A percentile compares a stretch with the other conserved stretches of the same genome.
phyloP scores from a whole-genome alignment of 1,140 invertebrate genomes.

The Triops longicaudatus region DNA sequence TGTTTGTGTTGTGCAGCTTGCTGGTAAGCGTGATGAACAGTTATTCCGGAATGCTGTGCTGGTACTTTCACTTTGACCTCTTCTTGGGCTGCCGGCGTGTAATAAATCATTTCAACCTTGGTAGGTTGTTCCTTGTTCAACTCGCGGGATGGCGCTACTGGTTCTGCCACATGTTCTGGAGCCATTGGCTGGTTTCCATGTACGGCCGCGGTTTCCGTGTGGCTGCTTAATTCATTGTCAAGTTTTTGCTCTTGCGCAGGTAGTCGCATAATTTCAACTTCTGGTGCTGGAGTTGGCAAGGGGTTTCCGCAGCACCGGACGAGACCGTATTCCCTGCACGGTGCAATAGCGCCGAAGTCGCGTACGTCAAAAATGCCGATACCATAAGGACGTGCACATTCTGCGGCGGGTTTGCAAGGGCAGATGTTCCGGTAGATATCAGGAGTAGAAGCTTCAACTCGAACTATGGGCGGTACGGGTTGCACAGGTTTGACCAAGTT shows the following conservation, averaged over 20 bases:
- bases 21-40: background rate
- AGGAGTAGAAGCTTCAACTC: background rate
- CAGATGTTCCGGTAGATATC: slow-evolving; percentile 15
- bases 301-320: slow-evolving; percentile 23
- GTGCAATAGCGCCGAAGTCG: slow-evolving; percentile 23
- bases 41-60: background rate
- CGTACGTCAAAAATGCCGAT: slow-evolving; percentile 21
- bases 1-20: background rate
- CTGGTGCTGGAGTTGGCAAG: slow-evolving; percentile 1
- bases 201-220: background rate
- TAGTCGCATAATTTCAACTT: background rate
- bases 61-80: background rate
- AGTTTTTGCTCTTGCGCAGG: background rate
- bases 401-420: background rate
- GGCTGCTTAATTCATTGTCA: too few relatives aligned
- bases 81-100: too few relatives aligned
- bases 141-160: background rate
- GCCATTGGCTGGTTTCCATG: background rate
- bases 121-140: background rate
- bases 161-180: background rate
- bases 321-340: slow-evolving; percentile 25
- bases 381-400: slow-evolving; percentile 19
- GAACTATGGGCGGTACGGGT: background rate
- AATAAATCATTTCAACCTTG: slow-evolving; percentile 3
- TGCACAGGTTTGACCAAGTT: background rate